phyloP scores from a whole-genome alignment of 2,888 invertebrate genomes.

The Hydropsyche betteni region DNA sequence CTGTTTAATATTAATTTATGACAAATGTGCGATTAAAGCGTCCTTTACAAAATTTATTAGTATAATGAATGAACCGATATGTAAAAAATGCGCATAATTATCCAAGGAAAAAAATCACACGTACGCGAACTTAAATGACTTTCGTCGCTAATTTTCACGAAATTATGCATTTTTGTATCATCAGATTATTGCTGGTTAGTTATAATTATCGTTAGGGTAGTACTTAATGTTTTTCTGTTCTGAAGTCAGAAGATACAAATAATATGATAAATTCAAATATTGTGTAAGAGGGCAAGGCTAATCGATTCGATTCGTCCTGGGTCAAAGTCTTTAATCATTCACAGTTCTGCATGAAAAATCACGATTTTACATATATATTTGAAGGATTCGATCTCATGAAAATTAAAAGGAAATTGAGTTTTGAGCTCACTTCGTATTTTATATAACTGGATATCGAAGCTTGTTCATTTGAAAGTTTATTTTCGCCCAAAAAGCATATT shows the following conservation, averaged over 20 bases:
- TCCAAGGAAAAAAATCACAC: no score
- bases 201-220: no score
- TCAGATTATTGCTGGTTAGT: no score
- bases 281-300: slow-evolving; percentile 49
- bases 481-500: no score
- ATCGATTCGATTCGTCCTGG: slow-evolving; percentile 43
- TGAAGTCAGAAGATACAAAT: no score
- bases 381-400: neutral
- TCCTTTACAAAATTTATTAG: neutral
- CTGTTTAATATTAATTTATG: slow-evolving; percentile 30
- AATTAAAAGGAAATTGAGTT: neutral
- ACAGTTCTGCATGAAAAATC: slow-evolving; percentile 23
- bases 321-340: slow-evolving; percentile 41
- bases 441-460: neutral
- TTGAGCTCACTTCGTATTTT: neutral
- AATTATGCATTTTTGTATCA: no score
- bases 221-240: no score
- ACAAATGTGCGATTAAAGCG: slow-evolving; percentile 11
- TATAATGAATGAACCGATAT: neutral
- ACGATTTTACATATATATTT: neutral
- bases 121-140: no score
- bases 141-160: no score
- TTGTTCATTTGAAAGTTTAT: no score
- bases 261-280: neutral
- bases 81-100: no score